Conservation (phyloP, 1,140 invertebrate species). For the Eupristina koningsbergeri region DNA sequence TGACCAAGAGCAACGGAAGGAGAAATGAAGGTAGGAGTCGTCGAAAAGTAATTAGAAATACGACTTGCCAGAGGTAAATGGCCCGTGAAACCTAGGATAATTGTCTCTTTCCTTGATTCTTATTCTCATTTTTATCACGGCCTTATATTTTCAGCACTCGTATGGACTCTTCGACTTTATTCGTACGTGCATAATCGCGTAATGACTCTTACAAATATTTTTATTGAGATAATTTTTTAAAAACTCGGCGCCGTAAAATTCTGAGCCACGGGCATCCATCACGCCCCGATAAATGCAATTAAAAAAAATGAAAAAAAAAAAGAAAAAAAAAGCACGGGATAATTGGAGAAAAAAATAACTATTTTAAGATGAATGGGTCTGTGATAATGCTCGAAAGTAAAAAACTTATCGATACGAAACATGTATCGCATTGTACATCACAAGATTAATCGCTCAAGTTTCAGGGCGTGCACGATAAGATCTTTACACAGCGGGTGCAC, state of each 20-base stretch:
- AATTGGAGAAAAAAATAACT: too few species aligned
- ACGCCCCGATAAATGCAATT: not conserved
- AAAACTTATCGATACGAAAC: not conserved
- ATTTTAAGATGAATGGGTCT: too few species aligned
- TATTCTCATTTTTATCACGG: conserved; percentile 55
- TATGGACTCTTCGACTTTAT: not conserved
- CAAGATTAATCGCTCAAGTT: not conserved
- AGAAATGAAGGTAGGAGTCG: conserved; percentile 14
- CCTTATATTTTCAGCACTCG: conserved; percentile 29
- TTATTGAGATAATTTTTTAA: not conserved
- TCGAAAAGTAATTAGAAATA: conserved; percentile 67
- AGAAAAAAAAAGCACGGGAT: too few species aligned
- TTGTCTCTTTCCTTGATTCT: conserved; percentile 51
- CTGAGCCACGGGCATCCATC: not conserved
- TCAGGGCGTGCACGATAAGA: not conserved
- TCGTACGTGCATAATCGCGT: not conserved
- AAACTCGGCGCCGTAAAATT: not conserved
- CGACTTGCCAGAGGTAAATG: conserved; percentile 64
- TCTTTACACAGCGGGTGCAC: conserved; percentile 54
- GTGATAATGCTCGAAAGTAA: not conserved
- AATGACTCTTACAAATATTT: not conserved
- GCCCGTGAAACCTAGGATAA: conserved; percentile 64
- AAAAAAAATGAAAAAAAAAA: too few species aligned
- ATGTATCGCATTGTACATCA: not conserved
- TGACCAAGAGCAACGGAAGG: too few species aligned